Evolutionary conservation across 2,888 invertebrate species (phyloP).

Genomic region (Lithophane socia): DNA sequence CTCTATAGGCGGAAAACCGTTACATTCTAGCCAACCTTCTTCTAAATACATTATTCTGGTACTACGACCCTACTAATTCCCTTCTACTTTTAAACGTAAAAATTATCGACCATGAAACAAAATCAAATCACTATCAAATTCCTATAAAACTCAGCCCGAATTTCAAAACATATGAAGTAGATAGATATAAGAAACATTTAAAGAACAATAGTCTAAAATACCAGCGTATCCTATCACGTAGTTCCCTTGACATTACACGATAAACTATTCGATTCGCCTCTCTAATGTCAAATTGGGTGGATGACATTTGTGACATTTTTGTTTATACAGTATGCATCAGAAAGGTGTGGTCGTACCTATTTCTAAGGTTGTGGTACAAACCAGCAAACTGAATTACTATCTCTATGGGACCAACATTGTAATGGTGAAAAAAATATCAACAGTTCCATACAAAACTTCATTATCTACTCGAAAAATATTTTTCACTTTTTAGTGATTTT

Average conservation of each 20-base stretch:
- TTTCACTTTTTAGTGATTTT: too few relatives aligned
- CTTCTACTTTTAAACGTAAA: not conserved
- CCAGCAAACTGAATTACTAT: too few relatives aligned
- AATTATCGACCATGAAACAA: slow-evolving; percentile 20
- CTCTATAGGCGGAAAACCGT: not conserved
- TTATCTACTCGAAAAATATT: too few relatives aligned
- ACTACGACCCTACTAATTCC: not conserved
- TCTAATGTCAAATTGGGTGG: slow-evolving; percentile 43
- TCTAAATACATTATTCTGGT: slow-evolving; percentile 4
- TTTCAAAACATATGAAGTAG: slow-evolving; percentile 47
- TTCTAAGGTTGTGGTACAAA: too few relatives aligned
- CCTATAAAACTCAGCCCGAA: slow-evolving; percentile 30
- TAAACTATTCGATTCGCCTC: slow-evolving; percentile 51
- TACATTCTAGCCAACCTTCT: slow-evolving; percentile 13
- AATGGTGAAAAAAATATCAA: too few relatives aligned
- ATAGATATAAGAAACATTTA: slow-evolving; percentile 37
- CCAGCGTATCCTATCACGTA: slow-evolving; percentile 77
- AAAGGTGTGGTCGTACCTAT: not conserved
- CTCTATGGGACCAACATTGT: too few relatives aligned
- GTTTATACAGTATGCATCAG: not conserved
- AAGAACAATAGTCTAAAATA: slow-evolving; percentile 67
- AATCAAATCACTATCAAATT: slow-evolving; percentile 36
- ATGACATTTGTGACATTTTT: slow-evolving; percentile 55
- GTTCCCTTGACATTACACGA: slow-evolving; percentile 81
- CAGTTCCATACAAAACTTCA: too few relatives aligned